Conservation (phyloP, 2,113 vertebrate genomes). For the Formicarius rufipectus region DNA sequence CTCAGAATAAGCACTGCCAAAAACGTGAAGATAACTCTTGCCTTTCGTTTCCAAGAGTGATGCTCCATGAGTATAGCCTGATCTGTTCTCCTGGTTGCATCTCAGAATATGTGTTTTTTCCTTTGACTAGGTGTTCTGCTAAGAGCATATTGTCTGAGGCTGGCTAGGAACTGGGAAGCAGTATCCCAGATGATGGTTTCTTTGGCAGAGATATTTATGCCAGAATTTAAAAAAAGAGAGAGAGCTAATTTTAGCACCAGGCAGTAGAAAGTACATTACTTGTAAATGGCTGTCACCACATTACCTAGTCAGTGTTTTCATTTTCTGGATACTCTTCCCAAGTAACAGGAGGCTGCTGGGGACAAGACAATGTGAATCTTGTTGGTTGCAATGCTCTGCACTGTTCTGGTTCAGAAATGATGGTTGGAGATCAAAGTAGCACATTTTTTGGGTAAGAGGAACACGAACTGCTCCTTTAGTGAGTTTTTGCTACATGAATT, state of each 20-base stretch:
- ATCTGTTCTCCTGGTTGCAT: neutral
- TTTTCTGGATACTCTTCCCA: neutral
- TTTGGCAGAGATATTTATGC: neutral
- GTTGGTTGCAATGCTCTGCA: neutral
- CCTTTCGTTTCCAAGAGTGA: slow-evolving; percentile 6
- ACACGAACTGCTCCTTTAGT: neutral
- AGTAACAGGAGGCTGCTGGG: neutral
- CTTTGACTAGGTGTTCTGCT: neutral
- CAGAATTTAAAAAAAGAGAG: neutral
- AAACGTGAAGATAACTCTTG: neutral
- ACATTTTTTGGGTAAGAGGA: neutral
- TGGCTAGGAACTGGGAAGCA: neutral
- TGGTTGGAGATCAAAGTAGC: neutral
- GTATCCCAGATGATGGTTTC: neutral
- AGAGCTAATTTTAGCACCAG: neutral
- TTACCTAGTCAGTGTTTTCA: neutral
- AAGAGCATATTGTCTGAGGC: neutral
- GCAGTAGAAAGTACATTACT: neutral
- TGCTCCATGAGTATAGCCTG: neutral
- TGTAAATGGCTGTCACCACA: neutral
- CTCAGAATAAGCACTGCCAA: slow-evolving; percentile 3
- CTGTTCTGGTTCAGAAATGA: neutral
- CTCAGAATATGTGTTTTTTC: neutral
- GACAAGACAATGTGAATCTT: neutral
- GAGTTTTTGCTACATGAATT: neutral